Evolutionary conservation across 2,888 invertebrate genomes (phyloP).

Genomic region (Ametastegia equiseti): DNA sequence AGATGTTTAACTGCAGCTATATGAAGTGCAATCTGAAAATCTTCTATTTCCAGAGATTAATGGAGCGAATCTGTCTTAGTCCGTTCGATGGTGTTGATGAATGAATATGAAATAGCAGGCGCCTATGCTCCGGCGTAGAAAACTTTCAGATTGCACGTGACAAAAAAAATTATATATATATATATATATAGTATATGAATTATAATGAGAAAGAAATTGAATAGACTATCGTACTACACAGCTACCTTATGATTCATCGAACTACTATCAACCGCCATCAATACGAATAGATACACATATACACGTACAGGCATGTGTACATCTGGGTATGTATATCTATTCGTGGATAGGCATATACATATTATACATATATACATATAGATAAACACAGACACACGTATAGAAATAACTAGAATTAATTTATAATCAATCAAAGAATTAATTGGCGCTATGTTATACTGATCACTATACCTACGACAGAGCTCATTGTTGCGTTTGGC

Average conservation of each 20-base stretch:
- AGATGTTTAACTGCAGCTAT: conserved; percentile 23
- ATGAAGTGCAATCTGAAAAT: conserved; percentile 29
- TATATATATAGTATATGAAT: too few relatives aligned
- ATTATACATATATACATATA: neutral
- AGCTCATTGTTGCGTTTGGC: conserved; percentile 72
- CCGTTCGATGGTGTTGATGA: neutral
- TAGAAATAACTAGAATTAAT: neutral
- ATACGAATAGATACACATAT: neutral
- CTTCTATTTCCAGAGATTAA: neutral
- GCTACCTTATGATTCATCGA: conserved; percentile 22
- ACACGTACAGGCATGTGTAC: neutral
- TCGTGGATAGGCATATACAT: neutral
- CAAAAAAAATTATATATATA: neutral
- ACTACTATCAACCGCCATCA: conserved; percentile 5
- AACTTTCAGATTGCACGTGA: conserved; percentile 26
- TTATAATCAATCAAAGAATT: conserved; percentile 1
- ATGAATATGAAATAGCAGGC: neutral
- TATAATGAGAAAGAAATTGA: neutral
- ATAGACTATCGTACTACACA: neutral
- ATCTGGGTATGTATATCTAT: neutral
- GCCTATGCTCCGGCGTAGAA: neutral
- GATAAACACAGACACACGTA: neutral
- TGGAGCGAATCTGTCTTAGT: neutral
- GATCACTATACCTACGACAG: conserved; percentile 52
- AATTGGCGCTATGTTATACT: conserved; percentile 25